These are phyloP conservation scores for human DNA, from an alignment of 2,113 vertebrate species.

Conservation along the genomic window GRCh38 chr12:97333501-97334000, in stretches of 20 bases:
- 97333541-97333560: not conserved
- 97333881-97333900: slow-evolving; percentile 24
- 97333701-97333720: not conserved
- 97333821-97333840: slow-evolving; percentile 28
- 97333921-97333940: not conserved
- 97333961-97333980: not conserved
- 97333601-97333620: not conserved
- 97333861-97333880: slow-evolving; percentile 26
- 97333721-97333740: not conserved
- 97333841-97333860: slow-evolving; percentile 10
- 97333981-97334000: not conserved
- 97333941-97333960: not conserved
- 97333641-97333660: not conserved
- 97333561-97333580: not conserved
- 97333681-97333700: not conserved
- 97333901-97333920: not conserved
- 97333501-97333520: not conserved
- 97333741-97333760: not conserved
- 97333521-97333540: not conserved
- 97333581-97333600: not conserved
- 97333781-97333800: not conserved
- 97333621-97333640: not conserved
- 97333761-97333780: not conserved
- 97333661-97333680: not conserved
- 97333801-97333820: not conserved